A percentile compares a stretch with the other conserved stretches of the same genome.
Evolutionary conservation across 2,888 invertebrate species (phyloP).

Genomic region (Salticus scenicus): DNA sequence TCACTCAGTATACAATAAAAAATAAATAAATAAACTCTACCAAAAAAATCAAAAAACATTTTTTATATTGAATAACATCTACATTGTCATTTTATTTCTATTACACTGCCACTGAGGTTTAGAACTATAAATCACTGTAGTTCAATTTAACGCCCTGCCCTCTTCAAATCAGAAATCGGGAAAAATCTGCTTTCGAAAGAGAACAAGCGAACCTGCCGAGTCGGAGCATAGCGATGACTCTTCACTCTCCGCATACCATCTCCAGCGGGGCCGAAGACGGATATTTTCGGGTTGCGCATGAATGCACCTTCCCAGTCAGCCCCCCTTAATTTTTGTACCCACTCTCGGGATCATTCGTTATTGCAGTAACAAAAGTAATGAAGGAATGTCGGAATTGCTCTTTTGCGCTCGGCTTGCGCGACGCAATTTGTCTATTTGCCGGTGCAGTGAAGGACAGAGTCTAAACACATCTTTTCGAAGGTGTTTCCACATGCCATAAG

Average conservation of each 20-base stretch:
- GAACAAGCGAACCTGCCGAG: not conserved
- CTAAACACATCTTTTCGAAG: not conserved
- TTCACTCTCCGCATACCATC: conserved; percentile 50
- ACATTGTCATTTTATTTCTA: too few species aligned
- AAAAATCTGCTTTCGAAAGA: conserved; percentile 26
- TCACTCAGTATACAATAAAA: too few species aligned
- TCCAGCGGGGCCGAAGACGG: conserved; percentile 62
- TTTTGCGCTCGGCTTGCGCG: conserved; percentile 40
- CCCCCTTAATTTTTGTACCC: conserved; percentile 17
- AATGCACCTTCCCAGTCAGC: conserved; percentile 40
- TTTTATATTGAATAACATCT: too few species aligned
- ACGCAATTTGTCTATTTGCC: conserved; percentile 14
- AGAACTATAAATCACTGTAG: too few species aligned
- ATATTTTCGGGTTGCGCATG: conserved; percentile 56
- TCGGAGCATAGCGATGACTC: conserved; percentile 49
- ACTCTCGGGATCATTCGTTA: conserved; percentile 42
- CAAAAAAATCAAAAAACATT: too few species aligned
- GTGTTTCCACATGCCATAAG: not conserved
- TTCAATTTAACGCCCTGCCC: conserved; percentile 22
- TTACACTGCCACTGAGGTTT: too few species aligned
- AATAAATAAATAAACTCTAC: too few species aligned
- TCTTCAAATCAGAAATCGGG: conserved; percentile 11
- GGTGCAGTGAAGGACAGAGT: not conserved
- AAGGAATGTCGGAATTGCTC: conserved; percentile 54
- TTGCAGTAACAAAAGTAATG: conserved; percentile 58